Conservation (phyloP, 2,113 vertebrate genomes). For the Dicentrarchus labrax region DNA sequence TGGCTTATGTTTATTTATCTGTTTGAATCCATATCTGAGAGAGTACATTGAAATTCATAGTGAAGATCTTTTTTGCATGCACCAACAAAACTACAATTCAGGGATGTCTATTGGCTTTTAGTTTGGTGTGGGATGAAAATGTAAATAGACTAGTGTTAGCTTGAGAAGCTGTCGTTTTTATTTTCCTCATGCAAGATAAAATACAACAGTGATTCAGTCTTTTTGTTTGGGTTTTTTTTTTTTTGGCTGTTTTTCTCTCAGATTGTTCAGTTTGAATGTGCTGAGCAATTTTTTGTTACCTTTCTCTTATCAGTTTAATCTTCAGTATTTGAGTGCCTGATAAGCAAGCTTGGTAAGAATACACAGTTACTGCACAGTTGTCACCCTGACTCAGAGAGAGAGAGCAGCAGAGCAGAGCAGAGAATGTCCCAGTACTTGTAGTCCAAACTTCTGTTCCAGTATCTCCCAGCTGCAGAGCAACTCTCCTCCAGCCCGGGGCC, state of each 20-base stretch:
- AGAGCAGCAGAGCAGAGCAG: conserved; percentile 20
- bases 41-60: conserved; percentile 51
- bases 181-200: conserved; percentile 36
- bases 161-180: conserved; percentile 44
- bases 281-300: not conserved
- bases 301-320: conserved; percentile 27
- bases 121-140: conserved; percentile 39
- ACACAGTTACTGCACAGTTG: conserved; percentile 31
- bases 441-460: conserved; percentile 61
- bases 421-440: conserved; percentile 38
- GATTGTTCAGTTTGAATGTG: conserved; percentile 11
- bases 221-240: not conserved
- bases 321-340: conserved; percentile 14
- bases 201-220: conserved; percentile 13
- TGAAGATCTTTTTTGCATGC: conserved; percentile 47
- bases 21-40: conserved; percentile 53
- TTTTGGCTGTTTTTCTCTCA: conserved; percentile 24
- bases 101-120: conserved; percentile 41
- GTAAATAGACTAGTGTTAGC: conserved; percentile 29
- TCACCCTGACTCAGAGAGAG: conserved; percentile 16
- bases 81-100: conserved; percentile 47
- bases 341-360: conserved; percentile 3
- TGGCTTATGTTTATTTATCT: conserved; percentile 69
- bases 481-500: conserved; percentile 60
- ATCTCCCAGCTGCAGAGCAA: conserved; percentile 61